Percentiles rank a stretch among this genome's conserved stretches.
These are phyloP conservation scores for Cyprinella venusta DNA, from an alignment of 2,797 vertebrate genomes.

Conservation along the genomic window DNA sequence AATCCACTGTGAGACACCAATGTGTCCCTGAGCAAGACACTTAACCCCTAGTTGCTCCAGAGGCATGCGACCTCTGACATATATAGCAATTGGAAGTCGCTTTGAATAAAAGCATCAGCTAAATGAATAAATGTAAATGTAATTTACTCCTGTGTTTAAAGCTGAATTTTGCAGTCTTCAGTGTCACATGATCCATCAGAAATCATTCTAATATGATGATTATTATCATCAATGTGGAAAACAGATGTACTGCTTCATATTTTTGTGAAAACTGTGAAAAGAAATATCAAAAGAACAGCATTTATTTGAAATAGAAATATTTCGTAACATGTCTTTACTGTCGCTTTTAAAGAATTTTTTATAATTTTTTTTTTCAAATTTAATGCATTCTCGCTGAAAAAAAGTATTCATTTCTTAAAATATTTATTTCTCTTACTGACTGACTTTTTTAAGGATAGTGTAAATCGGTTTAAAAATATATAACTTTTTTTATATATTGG, in stretches of 20 bases:
- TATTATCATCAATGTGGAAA: background rate
- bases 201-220: background rate
- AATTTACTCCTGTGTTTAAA: background rate
- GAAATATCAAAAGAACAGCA: background rate
- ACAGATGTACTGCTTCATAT: background rate
- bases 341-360: no score
- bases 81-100: no score
- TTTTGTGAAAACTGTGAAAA: background rate
- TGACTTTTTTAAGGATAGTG: background rate
- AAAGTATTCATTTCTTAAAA: background rate
- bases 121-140: background rate
- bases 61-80: no score
- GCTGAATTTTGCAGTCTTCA: background rate
- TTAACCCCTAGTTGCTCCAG: no score
- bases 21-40: no score
- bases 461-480: background rate
- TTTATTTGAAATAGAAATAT: background rate
- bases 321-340: background rate
- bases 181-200: background rate
- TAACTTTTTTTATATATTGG: no score
- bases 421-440: no score
- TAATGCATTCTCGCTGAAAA: background rate
- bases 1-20: no score
- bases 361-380: background rate
- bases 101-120: no score